A percentile compares a stretch with the other conserved stretches of the same genome.
phyloP scores from a whole-genome alignment of 2,888 invertebrate species.

The Tolmerus cingulatus region DNA sequence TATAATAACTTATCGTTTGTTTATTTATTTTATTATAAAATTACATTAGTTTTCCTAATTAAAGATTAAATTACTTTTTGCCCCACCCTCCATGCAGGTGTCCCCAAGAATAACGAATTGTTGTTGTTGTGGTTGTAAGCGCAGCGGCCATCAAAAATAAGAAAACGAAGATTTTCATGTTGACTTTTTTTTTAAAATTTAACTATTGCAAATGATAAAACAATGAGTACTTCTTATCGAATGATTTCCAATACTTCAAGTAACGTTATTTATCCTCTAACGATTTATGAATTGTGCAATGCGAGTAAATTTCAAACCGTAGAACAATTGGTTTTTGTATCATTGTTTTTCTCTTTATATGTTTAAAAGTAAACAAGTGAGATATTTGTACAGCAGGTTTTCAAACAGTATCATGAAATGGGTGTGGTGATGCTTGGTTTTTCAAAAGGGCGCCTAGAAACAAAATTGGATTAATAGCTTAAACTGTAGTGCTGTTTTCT shows the following conservation, averaged over 20 bases:
- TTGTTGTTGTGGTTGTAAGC: not conserved
- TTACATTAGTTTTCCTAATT: not conserved
- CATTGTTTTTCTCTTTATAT: not conserved
- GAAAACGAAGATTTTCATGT: not conserved
- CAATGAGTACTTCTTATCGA: no score
- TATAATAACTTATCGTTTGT: not conserved
- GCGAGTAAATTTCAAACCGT: not conserved
- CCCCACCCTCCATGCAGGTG: not conserved
- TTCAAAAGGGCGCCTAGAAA: no score
- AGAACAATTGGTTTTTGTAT: not conserved
- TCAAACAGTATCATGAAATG: not conserved
- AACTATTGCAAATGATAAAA: not conserved
- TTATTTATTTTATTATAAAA: no score
- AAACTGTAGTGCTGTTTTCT: no score
- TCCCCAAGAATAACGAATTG: not conserved
- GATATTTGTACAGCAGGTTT: not conserved
- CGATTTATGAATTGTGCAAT: not conserved
- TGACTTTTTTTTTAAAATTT: not conserved
- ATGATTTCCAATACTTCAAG: not conserved
- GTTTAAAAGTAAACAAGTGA: not conserved
- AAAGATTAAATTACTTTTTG: not conserved
- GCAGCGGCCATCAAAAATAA: not conserved
- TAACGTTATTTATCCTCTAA: not conserved
- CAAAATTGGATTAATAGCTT: no score
- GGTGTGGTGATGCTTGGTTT: not conserved